Percentiles rank a stretch among this genome's conserved stretches.
phyloP scores from a whole-genome alignment of 2,113 vertebrate species.

The Ameiurus melas region DNA sequence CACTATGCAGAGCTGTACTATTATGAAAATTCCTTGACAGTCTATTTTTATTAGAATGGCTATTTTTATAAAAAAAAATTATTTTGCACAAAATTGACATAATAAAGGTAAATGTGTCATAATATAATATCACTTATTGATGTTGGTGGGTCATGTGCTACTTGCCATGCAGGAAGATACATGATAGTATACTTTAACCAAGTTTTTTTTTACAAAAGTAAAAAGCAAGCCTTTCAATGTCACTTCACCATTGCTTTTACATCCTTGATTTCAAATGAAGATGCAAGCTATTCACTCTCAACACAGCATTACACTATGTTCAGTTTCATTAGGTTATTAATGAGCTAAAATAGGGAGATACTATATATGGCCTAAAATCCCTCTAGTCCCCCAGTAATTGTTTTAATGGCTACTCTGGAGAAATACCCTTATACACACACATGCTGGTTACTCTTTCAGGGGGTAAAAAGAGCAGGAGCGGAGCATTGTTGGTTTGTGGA shows the following conservation, averaged over 20 bases:
- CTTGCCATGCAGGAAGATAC: background rate
- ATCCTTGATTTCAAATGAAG: constrained; percentile 1
- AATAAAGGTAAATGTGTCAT: background rate
- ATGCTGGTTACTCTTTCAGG: background rate
- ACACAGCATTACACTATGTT: background rate
- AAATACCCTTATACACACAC: constrained; percentile 7
- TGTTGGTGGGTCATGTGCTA: background rate
- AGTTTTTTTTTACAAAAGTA: background rate
- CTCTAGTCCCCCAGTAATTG: constrained; percentile 4
- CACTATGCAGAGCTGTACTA: background rate
- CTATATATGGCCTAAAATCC: constrained; percentile 14
- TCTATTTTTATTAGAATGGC: background rate
- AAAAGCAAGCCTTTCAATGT: background rate
- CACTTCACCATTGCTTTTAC: background rate
- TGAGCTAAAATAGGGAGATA: constrained; percentile 21
- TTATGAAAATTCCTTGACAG: background rate
- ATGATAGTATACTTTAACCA: background rate
- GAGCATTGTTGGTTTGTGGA: constrained; percentile 6
- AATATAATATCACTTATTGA: background rate
- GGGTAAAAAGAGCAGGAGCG: background rate
- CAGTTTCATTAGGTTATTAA: constrained; percentile 32
- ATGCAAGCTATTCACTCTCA: constrained; percentile 2
- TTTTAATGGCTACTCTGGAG: constrained; percentile 24
- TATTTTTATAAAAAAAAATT: too few species aligned
- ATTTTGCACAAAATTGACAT: background rate